Conservation (phyloP, 2,113 vertebrate species). For the Neolamprologus modestus region DNA sequence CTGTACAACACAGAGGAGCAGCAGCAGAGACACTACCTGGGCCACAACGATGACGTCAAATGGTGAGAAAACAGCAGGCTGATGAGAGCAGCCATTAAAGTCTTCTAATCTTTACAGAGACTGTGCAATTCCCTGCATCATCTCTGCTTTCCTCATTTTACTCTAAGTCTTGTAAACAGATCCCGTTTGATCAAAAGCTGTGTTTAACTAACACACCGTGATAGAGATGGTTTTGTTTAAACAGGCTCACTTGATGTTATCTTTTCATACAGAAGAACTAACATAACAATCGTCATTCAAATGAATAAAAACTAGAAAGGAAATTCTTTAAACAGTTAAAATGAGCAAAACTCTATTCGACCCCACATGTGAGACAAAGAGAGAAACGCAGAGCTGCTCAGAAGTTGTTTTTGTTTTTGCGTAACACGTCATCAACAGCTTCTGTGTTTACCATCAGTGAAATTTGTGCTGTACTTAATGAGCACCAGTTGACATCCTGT, state of each 20-base stretch:
- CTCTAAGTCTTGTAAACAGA: background rate
- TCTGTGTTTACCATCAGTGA: background rate
- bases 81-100: background rate
- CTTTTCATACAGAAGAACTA: background rate
- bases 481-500: background rate
- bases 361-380: background rate
- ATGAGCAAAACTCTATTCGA: background rate
- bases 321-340: rapidly evolving
- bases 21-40: conserved; percentile 87
- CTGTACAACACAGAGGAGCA: conserved; percentile 85
- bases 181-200: background rate
- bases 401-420: background rate
- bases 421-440: background rate
- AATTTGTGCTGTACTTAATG: background rate
- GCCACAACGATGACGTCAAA: conserved; percentile 89
- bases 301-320: background rate
- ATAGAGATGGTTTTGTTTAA: background rate
- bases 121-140: background rate
- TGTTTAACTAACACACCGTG: background rate
- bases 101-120: background rate
- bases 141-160: rapidly evolving
- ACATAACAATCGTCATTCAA: background rate
- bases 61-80: conserved; percentile 68
- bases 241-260: background rate
- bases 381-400: background rate